phyloP scores from a whole-genome alignment of 92 coral and sea anemone species.

The Palythoa grandis region DNA sequence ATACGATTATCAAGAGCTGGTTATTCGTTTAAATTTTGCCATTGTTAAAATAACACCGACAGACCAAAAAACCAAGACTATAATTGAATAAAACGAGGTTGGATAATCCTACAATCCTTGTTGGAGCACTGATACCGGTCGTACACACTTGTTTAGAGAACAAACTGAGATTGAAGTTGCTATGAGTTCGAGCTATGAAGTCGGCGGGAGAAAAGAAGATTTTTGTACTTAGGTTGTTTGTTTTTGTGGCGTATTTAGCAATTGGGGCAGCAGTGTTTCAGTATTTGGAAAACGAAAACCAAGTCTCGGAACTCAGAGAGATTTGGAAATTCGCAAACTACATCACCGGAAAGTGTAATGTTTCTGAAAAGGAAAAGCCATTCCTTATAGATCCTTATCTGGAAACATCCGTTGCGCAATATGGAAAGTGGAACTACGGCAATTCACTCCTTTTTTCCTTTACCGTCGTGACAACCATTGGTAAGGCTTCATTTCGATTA shows the following conservation, averaged over 20 bases:
- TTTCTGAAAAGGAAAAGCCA: constrained; percentile 47
- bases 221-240: constrained; percentile 42
- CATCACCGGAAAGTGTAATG: constrained; percentile 64
- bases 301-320: constrained; percentile 12
- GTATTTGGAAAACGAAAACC: constrained; percentile 60
- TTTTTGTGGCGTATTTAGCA: constrained; percentile 60
- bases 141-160: background rate
- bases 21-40: background rate
- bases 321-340: constrained; percentile 29
- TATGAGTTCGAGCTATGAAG: constrained; percentile 33
- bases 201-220: constrained; percentile 56
- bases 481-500: constrained; percentile 37
- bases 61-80: background rate
- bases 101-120: background rate
- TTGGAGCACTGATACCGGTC: no score
- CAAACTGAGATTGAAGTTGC: background rate
- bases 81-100: background rate
- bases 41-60: background rate
- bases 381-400: constrained; percentile 29
- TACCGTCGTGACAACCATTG: constrained; percentile 74
- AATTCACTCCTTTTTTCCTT: constrained; percentile 70
- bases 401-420: background rate
- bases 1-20: background rate
- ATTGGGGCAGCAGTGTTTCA: constrained; percentile 73
- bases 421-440: constrained; percentile 64